phyloP scores from a whole-genome alignment of 2,113 vertebrate genomes.

The Paralichthys olivaceus region DNA sequence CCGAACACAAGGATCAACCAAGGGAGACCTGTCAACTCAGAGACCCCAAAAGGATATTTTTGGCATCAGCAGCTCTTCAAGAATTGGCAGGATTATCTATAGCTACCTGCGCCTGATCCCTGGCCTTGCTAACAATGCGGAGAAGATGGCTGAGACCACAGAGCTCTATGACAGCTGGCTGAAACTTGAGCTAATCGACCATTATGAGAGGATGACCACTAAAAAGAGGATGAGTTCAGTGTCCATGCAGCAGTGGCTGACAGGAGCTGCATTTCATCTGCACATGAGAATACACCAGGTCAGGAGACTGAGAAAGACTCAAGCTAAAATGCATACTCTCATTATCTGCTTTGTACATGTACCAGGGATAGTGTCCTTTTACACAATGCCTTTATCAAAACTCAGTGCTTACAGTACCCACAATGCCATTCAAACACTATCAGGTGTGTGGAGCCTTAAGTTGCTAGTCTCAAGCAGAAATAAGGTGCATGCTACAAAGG shows the following conservation, averaged over 20 bases:
- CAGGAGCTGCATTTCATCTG: conserved; percentile 80
- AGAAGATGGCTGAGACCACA: conserved; percentile 75
- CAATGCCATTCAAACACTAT: no score
- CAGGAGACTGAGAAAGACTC: background rate
- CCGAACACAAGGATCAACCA: conserved; percentile 25
- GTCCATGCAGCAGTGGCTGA: conserved; percentile 80
- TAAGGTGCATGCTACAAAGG: no score
- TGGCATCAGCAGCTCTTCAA: conserved; percentile 74
- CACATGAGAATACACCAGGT: conserved; percentile 83
- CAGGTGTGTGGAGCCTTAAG: background rate
- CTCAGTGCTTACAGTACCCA: no score
- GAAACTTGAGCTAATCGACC: conserved; percentile 77
- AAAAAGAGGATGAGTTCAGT: conserved; percentile 72
- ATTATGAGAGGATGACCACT: conserved; percentile 77
- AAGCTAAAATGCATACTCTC: background rate
- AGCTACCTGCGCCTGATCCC: conserved; percentile 74
- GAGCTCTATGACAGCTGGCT: conserved; percentile 77
- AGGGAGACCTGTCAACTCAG: background rate
- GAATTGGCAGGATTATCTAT: conserved; percentile 72
- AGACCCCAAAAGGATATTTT: conserved; percentile 63
- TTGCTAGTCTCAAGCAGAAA: background rate
- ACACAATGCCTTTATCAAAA: no score
- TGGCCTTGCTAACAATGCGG: conserved; percentile 51
- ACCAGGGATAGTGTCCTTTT: background rate
- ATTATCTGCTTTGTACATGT: background rate